Percentiles rank a stretch among this genome's conserved stretches.
Conservation (phyloP, 1,140 invertebrate species). For the Latrodectus geometricus region DNA sequence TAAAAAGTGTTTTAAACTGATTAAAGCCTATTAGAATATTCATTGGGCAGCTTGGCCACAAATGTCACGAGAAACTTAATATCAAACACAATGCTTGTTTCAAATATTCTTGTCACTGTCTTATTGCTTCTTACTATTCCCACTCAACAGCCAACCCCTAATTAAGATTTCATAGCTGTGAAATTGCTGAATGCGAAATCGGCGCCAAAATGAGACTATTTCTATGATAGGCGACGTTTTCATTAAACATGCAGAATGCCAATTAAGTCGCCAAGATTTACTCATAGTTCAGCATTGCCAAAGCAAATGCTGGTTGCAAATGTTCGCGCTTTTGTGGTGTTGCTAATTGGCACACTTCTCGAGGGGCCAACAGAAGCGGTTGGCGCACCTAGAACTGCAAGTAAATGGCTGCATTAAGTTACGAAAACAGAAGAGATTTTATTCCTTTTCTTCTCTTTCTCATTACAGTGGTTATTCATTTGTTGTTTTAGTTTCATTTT, state of each 20-base stretch:
- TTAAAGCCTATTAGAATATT: too few relatives aligned
- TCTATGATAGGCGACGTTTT: constrained; percentile 25
- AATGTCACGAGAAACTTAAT: too few relatives aligned
- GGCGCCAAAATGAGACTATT: constrained; percentile 37
- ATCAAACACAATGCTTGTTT: not conserved
- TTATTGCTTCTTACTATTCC: not conserved
- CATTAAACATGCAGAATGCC: constrained; percentile 13
- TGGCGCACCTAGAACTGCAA: constrained; percentile 14
- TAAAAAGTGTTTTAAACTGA: too few relatives aligned
- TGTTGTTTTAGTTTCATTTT: not conserved
- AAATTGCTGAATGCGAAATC: constrained; percentile 20
- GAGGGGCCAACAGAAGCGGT: not conserved
- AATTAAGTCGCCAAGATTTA: constrained; percentile 31
- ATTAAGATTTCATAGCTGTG: constrained; percentile 36
- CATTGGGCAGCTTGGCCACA: too few relatives aligned
- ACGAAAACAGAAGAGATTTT: not conserved
- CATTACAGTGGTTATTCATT: not conserved
- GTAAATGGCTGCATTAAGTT: constrained; percentile 17
- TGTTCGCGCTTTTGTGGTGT: constrained; percentile 9
- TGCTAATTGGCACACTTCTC: constrained; percentile 24
- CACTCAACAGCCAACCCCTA: not conserved
- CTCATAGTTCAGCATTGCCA: not conserved
- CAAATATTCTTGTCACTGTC: constrained; percentile 15
- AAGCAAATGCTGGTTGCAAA: not conserved
- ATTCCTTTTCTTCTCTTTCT: not conserved